Evolutionary conservation across 2,113 vertebrate genomes (phyloP).

Genomic region (Aegithalos caudatus): DNA sequence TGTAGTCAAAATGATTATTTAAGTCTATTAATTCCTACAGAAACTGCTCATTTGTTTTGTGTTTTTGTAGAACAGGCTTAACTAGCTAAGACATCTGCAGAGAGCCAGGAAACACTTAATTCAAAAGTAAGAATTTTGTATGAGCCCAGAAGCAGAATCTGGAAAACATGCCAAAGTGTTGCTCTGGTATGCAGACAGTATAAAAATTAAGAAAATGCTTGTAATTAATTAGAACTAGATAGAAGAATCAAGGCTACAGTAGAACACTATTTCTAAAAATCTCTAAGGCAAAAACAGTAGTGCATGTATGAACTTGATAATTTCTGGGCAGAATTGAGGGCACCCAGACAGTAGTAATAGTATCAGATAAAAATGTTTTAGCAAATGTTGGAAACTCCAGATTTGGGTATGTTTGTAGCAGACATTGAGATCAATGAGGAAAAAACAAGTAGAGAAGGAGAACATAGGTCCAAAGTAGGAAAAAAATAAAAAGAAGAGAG

Average conservation of each 20-base stretch:
- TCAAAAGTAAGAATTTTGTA: background rate
- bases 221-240: background rate
- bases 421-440: background rate
- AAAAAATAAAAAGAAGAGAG: background rate
- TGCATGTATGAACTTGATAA: background rate
- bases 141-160: background rate
- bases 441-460: background rate
- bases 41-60: background rate
- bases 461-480: background rate
- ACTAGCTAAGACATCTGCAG: background rate
- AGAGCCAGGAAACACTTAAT: background rate
- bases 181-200: background rate
- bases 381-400: background rate
- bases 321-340: background rate
- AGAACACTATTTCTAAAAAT: background rate
- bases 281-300: background rate
- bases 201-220: background rate
- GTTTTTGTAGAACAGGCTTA: background rate
- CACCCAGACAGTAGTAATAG: background rate
- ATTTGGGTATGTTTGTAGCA: rapidly evolving
- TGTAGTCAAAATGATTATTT: background rate
- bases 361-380: background rate
- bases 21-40: background rate
- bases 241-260: background rate
- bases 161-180: background rate